Evolutionary conservation across 2,888 invertebrate genomes (phyloP).

Genomic region (Aphrophora alni): DNA sequence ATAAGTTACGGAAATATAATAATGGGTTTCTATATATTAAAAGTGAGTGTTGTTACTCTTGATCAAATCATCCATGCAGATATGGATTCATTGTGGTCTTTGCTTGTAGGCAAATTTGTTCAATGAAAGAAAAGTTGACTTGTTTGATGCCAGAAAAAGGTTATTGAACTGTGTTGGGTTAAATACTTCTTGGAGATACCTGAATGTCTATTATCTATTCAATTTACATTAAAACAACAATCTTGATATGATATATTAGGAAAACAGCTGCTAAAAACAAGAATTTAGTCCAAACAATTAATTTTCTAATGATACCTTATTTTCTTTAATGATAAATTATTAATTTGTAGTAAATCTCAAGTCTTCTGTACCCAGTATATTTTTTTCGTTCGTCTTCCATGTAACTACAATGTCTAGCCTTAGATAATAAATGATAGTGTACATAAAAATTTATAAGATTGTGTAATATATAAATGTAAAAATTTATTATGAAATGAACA

Average conservation of each 20-base stretch:
- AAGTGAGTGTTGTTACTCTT: too few species aligned
- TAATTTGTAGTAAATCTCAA: constrained; percentile 9
- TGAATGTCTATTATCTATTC: too few species aligned
- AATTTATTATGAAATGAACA: neutral
- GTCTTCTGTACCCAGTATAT: neutral
- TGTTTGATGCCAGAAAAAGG: neutral
- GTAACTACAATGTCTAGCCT: neutral
- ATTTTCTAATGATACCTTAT: neutral
- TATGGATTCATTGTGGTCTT: neutral
- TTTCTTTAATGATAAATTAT: too few species aligned
- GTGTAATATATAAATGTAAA: neutral
- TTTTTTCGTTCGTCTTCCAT: neutral
- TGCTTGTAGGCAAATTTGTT: neutral
- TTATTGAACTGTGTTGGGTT: too few species aligned
- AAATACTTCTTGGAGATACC: too few species aligned
- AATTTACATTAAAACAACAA: too few species aligned
- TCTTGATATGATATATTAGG: too few species aligned
- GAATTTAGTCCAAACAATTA: too few species aligned
- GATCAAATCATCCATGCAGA: neutral
- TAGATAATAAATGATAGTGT: neutral
- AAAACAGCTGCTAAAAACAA: too few species aligned
- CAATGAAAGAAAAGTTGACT: neutral
- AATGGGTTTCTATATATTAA: too few species aligned
- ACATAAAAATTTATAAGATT: neutral
- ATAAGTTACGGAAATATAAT: too few species aligned